Evolutionary conservation across 1,140 invertebrate species (phyloP), one percentile per base, ranked within the genome.

Genomic region (Oryctes rhinoceros): DNA sequence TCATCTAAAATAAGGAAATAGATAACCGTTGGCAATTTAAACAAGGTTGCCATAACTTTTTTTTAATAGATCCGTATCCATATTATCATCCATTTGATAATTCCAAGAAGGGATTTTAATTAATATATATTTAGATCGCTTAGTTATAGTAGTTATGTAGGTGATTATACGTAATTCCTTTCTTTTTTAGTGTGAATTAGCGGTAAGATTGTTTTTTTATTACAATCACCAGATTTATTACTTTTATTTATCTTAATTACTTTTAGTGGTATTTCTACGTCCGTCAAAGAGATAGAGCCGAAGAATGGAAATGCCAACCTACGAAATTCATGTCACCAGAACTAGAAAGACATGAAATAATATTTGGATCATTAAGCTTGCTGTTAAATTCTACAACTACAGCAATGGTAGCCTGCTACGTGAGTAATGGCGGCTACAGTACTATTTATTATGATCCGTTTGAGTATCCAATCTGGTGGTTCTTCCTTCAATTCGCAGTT

Each of bases 301-400:
- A 92, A 53, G 90, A 92, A 81, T 95, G 94, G 94, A 95, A 95
- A 87, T 92, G 93, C 81, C 94, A 95, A 83, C 93, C 93, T 0
- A 89, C 90, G 11, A 92, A 92, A 82, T 94, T 91, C 90, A 82
- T 94, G 2, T 87, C 90, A 0, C 90, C 91, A 1, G 91, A 93
- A 75, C 84, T 94, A 47, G 93, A 94, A 85, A 87, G 90, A 15
- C 91, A 94, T 82, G 93, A 94, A 86, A 93, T 95, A 53, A 88
- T 92, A 65, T 82, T 92, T 4, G 93, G 93, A 3, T 90, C 89
- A 0, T 62, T 91, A 0, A 91, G 91, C 1, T 87, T 95, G 9
- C 80, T 92, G 4, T 79, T 92, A 49, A 91, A 88, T 3, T 90
- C 89, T 4, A 85, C 88, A 1, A 84, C 91, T 77, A 92, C 92